These are phyloP conservation scores for Cephalopachus bancanus DNA, from an alignment of 2,797 vertebrate genomes.

Conservation along the genomic window DNA sequence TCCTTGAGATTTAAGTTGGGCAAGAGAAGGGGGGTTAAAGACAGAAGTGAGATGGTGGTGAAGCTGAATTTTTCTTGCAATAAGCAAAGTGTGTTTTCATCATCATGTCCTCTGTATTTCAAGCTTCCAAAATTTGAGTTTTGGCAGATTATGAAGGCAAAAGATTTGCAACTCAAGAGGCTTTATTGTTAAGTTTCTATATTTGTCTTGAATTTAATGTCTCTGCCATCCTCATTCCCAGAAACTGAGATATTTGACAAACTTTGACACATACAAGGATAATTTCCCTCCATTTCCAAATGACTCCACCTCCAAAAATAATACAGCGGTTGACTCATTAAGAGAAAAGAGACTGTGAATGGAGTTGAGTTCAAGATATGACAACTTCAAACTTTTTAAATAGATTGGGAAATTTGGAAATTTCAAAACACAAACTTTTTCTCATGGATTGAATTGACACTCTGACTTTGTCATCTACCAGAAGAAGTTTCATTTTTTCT, in stretches of 20 bases:
- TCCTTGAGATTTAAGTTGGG: background rate
- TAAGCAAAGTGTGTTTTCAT: background rate
- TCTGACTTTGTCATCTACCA: constrained; percentile 20
- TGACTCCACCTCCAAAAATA: constrained; percentile 62
- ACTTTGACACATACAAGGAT: constrained; percentile 64
- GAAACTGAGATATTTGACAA: constrained; percentile 76
- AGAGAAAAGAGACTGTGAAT: constrained; percentile 38
- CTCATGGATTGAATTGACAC: constrained; percentile 38
- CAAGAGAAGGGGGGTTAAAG: background rate
- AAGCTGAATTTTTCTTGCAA: background rate
- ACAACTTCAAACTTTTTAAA: constrained; percentile 36
- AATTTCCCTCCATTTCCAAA: constrained; percentile 53
- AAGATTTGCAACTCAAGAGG: constrained; percentile 54
- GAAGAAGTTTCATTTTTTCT: constrained; percentile 1
- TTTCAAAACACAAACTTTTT: constrained; percentile 69
- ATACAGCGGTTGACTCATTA: constrained; percentile 63
- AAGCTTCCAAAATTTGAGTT: constrained; percentile 22
- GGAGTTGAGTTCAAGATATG: constrained; percentile 52
- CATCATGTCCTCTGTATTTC: background rate
- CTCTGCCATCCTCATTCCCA: constrained; percentile 49
- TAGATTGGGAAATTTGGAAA: background rate
- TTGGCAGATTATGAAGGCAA: constrained; percentile 57
- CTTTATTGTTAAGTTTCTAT: constrained; percentile 78
- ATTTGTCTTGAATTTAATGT: constrained; percentile 61
- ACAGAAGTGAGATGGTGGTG: background rate